Evolutionary conservation across 2,888 invertebrate genomes (phyloP), one percentile per base, ranked within the genome.

Genomic region (Philonicus albiceps): DNA sequence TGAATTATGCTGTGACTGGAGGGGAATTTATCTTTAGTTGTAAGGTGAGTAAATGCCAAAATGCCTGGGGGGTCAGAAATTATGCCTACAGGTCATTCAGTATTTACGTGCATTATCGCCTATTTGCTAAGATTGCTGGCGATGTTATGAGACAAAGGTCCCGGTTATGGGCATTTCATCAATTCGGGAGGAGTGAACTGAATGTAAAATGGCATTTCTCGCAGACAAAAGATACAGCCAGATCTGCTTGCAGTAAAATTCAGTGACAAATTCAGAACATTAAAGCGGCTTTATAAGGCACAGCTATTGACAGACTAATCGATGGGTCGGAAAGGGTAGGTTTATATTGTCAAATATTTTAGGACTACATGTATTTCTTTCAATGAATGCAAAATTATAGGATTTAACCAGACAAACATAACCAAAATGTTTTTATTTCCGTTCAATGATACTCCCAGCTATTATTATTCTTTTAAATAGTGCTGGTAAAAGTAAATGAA

Each of bases 21-120:
- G 81, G 55, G 53, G 34, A 64, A 81, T 55, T 81, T 81, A 81
- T 55, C 81, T 81, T 13, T 55, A 34, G 73, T 34, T 73, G 84
- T 73, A 84, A 73, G 84, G 84, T 84, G 84, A 84, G 19, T 73
- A 84, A 84, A 84, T 84, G 40, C 84, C 73, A 43, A 19, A 84
- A 72, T 73, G 73, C 73, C 84, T 16, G 11, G 27, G 16, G 31
- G 73, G 31, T 40, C 73, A 73, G 43, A 19, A 84, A 84, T 84
- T 34, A 73, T 43, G 27, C 43, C 27, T 27, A 37, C 19, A 78
- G 40, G 78, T 43, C 27, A 73, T 73, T 30, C 40, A 22, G 43
- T 19, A 55, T 64, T 84, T 84, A 73, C 43, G 73, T 84, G 84
- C 72, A 84, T 73, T 84, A 73, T 73, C 43, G 73, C 43, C 73